Conservation (phyloP, 2,888 invertebrate species). For the Philaethria dido region DNA sequence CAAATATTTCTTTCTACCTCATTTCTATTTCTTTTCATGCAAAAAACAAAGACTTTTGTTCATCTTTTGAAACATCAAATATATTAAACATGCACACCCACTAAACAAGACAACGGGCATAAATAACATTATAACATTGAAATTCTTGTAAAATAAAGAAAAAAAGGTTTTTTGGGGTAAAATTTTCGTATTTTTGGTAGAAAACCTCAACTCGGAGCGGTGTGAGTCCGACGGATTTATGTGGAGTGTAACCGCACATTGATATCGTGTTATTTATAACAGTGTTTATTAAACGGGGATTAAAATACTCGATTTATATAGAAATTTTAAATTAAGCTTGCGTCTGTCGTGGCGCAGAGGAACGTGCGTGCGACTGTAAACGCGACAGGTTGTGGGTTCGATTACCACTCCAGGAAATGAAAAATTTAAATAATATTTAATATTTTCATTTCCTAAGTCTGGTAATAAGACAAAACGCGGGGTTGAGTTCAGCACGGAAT, state of each 20-base stretch:
- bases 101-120: neutral
- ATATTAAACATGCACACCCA: constrained; percentile 8
- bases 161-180: neutral
- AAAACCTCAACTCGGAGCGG: constrained; percentile 13
- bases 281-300: constrained; percentile 25
- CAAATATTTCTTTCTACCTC: too few relatives aligned
- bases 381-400: too few relatives aligned
- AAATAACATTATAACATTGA: constrained; percentile 6
- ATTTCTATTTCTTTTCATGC: too few relatives aligned
- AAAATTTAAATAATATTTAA: too few relatives aligned
- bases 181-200: constrained; percentile 3
- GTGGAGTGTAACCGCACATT: constrained; percentile 32
- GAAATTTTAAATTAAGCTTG: neutral
- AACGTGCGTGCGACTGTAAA: too few relatives aligned
- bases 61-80: too few relatives aligned
- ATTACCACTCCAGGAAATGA: too few relatives aligned
- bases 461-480: too few relatives aligned
- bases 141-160: too few relatives aligned
- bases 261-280: constrained; percentile 33
- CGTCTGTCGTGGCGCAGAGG: neutral
- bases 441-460: too few relatives aligned
- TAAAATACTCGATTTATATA: constrained; percentile 1
- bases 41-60: neutral
- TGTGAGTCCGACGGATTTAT: constrained; percentile 26
- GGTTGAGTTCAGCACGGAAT: too few relatives aligned